phyloP scores from a whole-genome alignment of 2,888 invertebrate species.

The Cerastis leucographa region DNA sequence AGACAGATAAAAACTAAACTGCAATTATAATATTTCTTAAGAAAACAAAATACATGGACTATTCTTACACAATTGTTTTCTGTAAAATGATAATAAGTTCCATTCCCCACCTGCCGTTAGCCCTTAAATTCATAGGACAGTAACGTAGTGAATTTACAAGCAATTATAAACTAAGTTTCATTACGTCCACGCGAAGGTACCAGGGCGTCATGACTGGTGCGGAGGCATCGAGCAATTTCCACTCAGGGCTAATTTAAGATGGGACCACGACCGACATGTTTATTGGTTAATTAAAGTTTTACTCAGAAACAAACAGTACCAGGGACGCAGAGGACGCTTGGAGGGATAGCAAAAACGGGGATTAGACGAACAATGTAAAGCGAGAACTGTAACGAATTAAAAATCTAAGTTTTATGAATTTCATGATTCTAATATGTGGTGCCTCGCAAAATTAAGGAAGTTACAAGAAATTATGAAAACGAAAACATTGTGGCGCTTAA shows the following conservation, averaged over 20 bases:
- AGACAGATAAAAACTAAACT: not conserved
- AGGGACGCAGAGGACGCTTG: conserved; percentile 73
- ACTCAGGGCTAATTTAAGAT: conserved; percentile 84
- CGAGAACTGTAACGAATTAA: not conserved
- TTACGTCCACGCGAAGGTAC: conserved; percentile 64
- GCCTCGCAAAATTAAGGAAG: no score
- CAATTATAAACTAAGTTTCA: conserved; percentile 70
- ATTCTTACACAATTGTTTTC: conserved; percentile 22
- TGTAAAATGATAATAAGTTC: conserved; percentile 32
- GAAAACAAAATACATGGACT: not conserved
- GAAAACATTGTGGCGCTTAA: no score
- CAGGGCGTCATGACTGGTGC: conserved; percentile 70
- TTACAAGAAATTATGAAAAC: no score
- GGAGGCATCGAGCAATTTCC: conserved; percentile 76
- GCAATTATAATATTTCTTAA: no score
- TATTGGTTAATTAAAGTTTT: conserved; percentile 91
- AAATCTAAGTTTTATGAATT: not conserved
- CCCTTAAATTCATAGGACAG: conserved; percentile 63
- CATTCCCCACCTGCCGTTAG: conserved; percentile 32
- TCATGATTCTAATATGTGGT: not conserved
- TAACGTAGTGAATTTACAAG: conserved; percentile 65
- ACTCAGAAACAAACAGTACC: conserved; percentile 85
- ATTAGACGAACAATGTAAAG: conserved; percentile 14
- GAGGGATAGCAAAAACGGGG: conserved; percentile 72
- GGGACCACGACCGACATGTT: conserved; percentile 87